Base-by-base conservation (phyloP, 1,140 invertebrate genomes). In the Lordiphosa clarofinis region DNA sequence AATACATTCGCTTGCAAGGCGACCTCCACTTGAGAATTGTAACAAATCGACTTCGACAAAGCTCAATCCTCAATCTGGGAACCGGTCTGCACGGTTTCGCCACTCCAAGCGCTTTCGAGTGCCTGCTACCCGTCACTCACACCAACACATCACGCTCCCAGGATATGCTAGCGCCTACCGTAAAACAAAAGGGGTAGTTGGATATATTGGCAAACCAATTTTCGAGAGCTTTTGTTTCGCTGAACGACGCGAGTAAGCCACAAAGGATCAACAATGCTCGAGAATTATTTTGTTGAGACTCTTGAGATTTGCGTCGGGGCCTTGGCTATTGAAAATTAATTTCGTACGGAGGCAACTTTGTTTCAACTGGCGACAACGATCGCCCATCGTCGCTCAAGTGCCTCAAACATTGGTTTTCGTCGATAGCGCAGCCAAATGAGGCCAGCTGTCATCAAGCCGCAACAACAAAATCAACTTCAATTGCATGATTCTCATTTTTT, bases 31-130 rank as follows among this genome's bases (percentile, higher is more conserved):
- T 55, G 58, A 86, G 69, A 86, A 67, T 72, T 86, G 86, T 87
- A 87, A 87, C 86, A 87, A 87, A 87, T 87, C 86, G 86, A 87
- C 86, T 87, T 78, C 73, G 69, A 87, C 79, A 87, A 87, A 87
- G 66, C 75, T 76, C 44, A 36, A 21, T 37, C 15, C 44, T 36
- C 63, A 37, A 58, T 38, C 66, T 59, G 62, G 33, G 64, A 61
- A 64, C 21, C 21, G 21, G 21, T 24, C 57, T 57, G 66, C 53
- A 42, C 39, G 13, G 19, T 48, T 56, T 53, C 33, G 61, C 46
- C 72, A 55, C 72, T 75, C 38, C 12, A 42, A 43, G 40, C 50
- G 48, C 42, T 33, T 36, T 56, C 33, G 28, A 76, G 74, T 69
- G 57, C 64, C 78, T 71, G 79, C 73, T 68, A 61, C 43, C 52